Percentiles rank a stretch among this genome's conserved stretches.
These are phyloP conservation scores for Melanocharis versteri DNA, from an alignment of 2,113 vertebrate genomes.

Conservation along the genomic window DNA sequence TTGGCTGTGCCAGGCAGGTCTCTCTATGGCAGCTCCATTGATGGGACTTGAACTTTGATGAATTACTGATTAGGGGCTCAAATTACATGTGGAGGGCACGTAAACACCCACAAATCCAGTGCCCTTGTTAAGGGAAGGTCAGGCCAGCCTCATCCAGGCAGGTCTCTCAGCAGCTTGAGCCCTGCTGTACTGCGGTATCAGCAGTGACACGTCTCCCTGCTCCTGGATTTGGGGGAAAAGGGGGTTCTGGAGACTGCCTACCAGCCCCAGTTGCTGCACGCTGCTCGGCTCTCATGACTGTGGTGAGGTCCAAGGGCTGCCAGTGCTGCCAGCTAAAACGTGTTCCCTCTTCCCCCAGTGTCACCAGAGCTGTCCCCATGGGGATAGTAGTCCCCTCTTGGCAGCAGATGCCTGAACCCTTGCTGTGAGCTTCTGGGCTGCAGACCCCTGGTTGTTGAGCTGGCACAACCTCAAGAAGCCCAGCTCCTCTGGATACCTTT, in stretches of 20 bases:
- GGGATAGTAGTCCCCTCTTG: too few relatives aligned
- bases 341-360: background rate
- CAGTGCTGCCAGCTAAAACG: rapidly evolving
- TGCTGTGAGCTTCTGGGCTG: background rate
- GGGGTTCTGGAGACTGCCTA: background rate
- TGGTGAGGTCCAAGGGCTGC: background rate
- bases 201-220: background rate
- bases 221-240: background rate
- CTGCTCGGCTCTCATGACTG: background rate
- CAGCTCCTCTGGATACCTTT: background rate
- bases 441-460: rapidly evolving
- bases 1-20: background rate
- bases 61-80: background rate
- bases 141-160: background rate
- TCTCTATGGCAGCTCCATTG: background rate
- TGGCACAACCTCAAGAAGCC: background rate
- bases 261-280: background rate
- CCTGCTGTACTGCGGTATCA: background rate
- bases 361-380: background rate
- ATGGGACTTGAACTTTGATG: background rate
- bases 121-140: background rate
- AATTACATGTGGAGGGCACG: background rate
- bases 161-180: background rate
- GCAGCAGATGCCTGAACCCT: too few relatives aligned
- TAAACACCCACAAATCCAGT: background rate